Base-by-base conservation (phyloP, 2,888 invertebrate species). In the Zaprionus obscuricornis region DNA sequence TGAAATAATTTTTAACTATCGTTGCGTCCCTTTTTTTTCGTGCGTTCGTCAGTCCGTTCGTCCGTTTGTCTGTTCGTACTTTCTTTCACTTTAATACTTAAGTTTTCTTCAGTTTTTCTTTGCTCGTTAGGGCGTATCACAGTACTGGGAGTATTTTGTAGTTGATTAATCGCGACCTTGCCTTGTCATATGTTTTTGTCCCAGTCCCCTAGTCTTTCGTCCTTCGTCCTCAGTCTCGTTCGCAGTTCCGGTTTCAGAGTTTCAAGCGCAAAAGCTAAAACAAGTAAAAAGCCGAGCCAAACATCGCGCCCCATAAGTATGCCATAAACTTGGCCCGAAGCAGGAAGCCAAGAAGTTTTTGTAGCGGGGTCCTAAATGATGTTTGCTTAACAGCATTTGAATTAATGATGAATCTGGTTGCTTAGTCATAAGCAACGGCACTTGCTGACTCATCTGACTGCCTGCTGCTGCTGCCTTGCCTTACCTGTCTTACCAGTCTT, bases 341-440 rank as follows among this genome's bases (percentile, higher is more conserved):
- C n/a, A n/a, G n/a, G n/a, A 52, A 49, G 62, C 40, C 51, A 52
- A 60, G 60, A 71, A 55, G 55, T 66, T 42, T 34, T 24, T 1
- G 13, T 17, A 27, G 27, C 10, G 10, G 2, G 3, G 36, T 11
- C 27, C 47, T 46, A 54, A 74, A 65, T 71, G 60, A 65, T 69
- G 74, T 67, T 65, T 63, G 56, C 59, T 37, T 72, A 65, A 69
- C 62, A 62, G 52, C 67, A 67, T 67, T 77, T 74, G 78, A 59
- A 74, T 82, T 62, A 72, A 73, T 75, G 81, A 68, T 83, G 76
- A 64, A 62, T 51, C 49, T 33, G 51, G 51, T 55, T 60, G 73
- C 66, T 66, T 62, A 51, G 67, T 49, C 54, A 70, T 46, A 51
- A 42, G 74, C 56, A 36, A 18, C 20, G 27, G 10, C 33, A 22